phyloP scores from a whole-genome alignment of 2,888 invertebrate species.

The Trichopoda pennipes region DNA sequence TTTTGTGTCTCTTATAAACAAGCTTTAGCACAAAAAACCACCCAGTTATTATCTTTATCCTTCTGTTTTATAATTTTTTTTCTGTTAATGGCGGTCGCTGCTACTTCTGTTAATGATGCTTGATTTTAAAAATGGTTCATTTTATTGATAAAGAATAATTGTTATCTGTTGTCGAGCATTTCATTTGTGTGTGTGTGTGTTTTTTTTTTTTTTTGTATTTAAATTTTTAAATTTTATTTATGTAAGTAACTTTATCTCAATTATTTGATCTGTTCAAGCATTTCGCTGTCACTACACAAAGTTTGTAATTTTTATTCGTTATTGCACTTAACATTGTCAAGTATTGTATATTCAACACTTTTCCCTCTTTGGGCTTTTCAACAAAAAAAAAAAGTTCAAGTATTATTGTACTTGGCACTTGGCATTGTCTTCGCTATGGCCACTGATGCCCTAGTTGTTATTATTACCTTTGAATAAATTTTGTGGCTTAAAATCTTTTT shows the following conservation, averaged over 20 bases:
- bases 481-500: background rate
- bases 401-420: constrained; percentile 23
- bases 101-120: background rate
- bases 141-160: constrained; percentile 30
- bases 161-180: constrained; percentile 19
- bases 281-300: background rate
- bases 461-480: constrained; percentile 5
- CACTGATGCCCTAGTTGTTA: background rate
- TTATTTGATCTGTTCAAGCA: constrained; percentile 13
- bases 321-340: constrained; percentile 29
- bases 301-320: constrained; percentile 6
- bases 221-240: background rate
- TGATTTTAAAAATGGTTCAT: constrained; percentile 39
- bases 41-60: background rate
- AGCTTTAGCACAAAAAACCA: background rate
- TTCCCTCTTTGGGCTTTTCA: background rate
- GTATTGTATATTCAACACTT: background rate
- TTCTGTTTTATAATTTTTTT: background rate
- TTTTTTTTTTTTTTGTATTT: background rate
- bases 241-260: background rate
- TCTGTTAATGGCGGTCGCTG: background rate
- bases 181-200: background rate
- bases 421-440: background rate
- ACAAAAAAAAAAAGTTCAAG: constrained; percentile 24
- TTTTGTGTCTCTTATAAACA: background rate